Base-by-base conservation (phyloP, 1,140 invertebrate genomes). In the Prorops nasuta region DNA sequence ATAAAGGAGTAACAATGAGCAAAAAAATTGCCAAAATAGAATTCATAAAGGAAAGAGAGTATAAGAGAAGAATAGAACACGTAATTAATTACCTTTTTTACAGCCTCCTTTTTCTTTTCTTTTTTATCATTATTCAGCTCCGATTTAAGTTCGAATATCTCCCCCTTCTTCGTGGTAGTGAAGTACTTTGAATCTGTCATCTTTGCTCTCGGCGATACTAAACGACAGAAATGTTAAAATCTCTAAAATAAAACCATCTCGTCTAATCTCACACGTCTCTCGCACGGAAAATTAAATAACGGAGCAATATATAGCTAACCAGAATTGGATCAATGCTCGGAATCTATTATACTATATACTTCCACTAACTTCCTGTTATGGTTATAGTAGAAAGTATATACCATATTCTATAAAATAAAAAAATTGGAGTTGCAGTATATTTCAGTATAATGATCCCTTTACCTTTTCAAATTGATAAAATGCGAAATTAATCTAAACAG, bases 131-230 rank as follows among this genome's bases (percentile, higher is more conserved):
- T 98, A 73, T 99, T 99, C 12, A 99, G 80, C 75, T 99, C 98
- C 35, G 94, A 98, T 78, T 99, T 99, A 28, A 99, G 79, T 79
- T 99, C 96, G 78, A 98, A 98, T 67, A 98, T 98, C 82, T 98
- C 96, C 65, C 95, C 97, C 77, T 99, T 99, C 78, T 99, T 99
- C 48, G 96, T 99, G 51, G 97, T 99, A 6, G 96, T 98, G 71
- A 99, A 99, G 81, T 99, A 99, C 75, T 99, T 99, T 35, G 97
- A 98, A 79, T 99, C 98, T 35, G 97, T 98, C 96, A 99, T 99
- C 66, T 80, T 80, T 54, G 42, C 61, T 66, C 18, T 7, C 2
- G 39, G 9, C n/a, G 15, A 38, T 38, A 38, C n/a, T 28, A 28
- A 10, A 28, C 24, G 24, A 28, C 4, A 4, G 24, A 6, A 6